Conservation (phyloP, 2,113 vertebrate species). For the Dromas ardeola region DNA sequence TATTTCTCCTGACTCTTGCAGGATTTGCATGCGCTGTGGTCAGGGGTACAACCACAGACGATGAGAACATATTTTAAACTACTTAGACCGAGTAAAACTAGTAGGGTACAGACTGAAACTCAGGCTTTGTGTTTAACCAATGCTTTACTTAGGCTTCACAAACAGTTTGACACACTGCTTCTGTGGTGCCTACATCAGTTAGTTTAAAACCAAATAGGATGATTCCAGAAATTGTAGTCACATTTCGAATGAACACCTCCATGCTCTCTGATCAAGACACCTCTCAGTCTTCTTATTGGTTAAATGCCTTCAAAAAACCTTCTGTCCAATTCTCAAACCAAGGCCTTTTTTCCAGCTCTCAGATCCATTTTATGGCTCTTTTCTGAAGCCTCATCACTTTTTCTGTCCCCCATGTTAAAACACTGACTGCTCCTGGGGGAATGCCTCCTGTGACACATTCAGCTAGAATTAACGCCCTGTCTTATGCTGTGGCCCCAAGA, state of each 20-base stretch:
- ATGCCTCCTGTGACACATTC: not conserved
- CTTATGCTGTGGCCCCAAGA: not conserved
- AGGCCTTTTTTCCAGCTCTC: not conserved
- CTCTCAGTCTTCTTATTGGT: not conserved
- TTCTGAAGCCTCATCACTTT: not conserved
- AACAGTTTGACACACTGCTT: not conserved
- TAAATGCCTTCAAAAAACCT: not conserved
- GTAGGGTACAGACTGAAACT: not conserved
- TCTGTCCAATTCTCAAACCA: not conserved
- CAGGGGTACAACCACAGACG: not conserved
- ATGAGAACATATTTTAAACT: not conserved
- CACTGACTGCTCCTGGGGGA: rapidly evolving
- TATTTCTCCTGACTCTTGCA: not conserved
- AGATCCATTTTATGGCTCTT: not conserved
- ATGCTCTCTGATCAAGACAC: not conserved
- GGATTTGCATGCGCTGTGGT: not conserved
- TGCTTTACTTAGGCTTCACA: not conserved
- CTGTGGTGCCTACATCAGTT: not conserved
- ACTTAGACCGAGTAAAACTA: not conserved
- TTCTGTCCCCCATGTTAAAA: not conserved
- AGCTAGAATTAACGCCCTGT: not conserved
- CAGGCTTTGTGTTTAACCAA: not conserved
- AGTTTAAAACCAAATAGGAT: not conserved
- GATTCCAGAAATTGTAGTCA: not conserved
- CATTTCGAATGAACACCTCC: not conserved